Conservation (phyloP, 2,797 vertebrate genomes). For the Eurystomus glaucurus region DNA sequence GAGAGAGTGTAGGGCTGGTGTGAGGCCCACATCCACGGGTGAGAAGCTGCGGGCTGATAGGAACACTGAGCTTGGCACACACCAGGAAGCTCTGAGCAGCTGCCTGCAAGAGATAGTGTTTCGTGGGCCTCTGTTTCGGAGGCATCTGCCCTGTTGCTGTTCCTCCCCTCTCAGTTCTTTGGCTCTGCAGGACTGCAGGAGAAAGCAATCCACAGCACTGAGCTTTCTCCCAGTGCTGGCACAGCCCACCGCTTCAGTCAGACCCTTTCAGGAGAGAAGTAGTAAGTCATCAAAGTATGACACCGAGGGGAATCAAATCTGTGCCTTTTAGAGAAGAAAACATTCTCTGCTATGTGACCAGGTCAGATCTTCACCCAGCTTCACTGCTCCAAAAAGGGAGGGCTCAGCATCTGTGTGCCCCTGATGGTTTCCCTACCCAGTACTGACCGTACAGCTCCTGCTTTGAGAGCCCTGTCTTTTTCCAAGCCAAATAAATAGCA, state of each 20-base stretch:
- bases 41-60: neutral
- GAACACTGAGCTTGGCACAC: neutral
- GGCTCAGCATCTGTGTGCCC: neutral
- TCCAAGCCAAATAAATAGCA: neutral
- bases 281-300: neutral
- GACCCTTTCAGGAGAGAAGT: neutral
- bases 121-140: neutral
- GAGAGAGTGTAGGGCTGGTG: rapidly evolving
- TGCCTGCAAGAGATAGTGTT: neutral
- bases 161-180: neutral
- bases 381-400: neutral
- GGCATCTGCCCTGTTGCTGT: neutral
- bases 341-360: neutral
- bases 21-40: rapidly evolving
- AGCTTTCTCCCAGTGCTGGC: neutral
- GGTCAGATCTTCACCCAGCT: neutral
- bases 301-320: neutral
- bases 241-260: neutral
- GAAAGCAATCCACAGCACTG: neutral
- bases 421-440: neutral
- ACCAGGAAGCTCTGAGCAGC: neutral
- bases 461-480: neutral
- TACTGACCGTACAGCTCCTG: rapidly evolving
- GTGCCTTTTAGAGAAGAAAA: neutral
- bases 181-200: rapidly evolving